Base-by-base conservation (phyloP, 2,797 vertebrate genomes). In the Microhierax caerulescens region DNA sequence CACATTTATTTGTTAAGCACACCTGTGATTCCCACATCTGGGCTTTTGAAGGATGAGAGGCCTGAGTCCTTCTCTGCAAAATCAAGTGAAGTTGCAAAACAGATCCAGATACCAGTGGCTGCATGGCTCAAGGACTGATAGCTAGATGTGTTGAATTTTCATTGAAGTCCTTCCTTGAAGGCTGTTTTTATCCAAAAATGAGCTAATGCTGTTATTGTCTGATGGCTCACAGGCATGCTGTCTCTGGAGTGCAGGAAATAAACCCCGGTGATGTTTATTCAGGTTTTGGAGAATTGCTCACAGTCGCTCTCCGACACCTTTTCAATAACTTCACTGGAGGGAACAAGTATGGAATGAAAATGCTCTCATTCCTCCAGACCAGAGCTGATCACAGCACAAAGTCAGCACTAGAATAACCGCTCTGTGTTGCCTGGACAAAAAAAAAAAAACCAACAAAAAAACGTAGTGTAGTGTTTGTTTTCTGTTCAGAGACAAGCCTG, bases 71-170 rank as follows among this genome's bases (percentile, higher is more conserved):
- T 22, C 68, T 82, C 72, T 83, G 68, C 74, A 91, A 91, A 93
- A 92, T 60, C 79, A 93, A 79, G 69, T 76, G 69, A 88, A 94
- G 68, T 23, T 87, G 80, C 57, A 95, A 94, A 97, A 68, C 28
- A 50, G 56, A 95, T 93, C 84, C 88, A 95, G 86, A 93, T 76
- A 95, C 41, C 78, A 43, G 92, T 89, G 95, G 78, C 85, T 95
- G 70, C 3, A 3, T 85, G 63, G 87, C 86, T 90, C 37, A 57
- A 67, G 68, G 48, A 85, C 48, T 77, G 75, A 87, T 87, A 79
- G 76, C 25, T 79, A 54, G 51, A 70, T 74, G 80, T 56, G 75
- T 5, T 85, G 85, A 74, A 85, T 87, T 77, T 85, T 80, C 74
- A 81, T 30, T 77, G 77, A 93, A 94, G 53, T 57, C 83, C 34